phyloP scores from a whole-genome alignment of 2,888 invertebrate genomes.

The Andricus curvator region DNA sequence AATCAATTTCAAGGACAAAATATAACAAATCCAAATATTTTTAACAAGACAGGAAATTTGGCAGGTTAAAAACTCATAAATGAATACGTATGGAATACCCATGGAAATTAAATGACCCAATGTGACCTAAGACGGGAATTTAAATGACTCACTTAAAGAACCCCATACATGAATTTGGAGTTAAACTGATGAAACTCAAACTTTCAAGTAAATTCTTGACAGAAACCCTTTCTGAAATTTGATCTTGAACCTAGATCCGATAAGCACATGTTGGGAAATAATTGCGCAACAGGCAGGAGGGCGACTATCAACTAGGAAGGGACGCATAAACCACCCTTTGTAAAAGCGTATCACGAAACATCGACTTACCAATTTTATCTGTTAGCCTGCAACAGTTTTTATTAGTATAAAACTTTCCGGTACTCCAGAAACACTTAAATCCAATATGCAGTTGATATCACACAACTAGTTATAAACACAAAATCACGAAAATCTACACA shows the following conservation, averaged over 20 bases:
- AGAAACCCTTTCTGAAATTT: background rate
- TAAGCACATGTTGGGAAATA: background rate
- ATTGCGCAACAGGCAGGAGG: conserved; percentile 30
- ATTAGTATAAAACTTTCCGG: background rate
- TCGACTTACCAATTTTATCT: conserved; percentile 41
- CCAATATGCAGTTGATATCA: background rate
- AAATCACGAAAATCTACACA: conserved; percentile 2
- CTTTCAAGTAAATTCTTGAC: background rate
- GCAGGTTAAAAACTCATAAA: background rate
- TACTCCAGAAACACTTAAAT: background rate
- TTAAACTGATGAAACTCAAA: background rate
- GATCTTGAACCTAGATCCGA: background rate
- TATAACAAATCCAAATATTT: background rate
- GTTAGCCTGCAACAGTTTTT: conserved; percentile 17
- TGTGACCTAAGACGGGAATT: background rate
- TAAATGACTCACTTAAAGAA: background rate
- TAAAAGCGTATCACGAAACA: background rate
- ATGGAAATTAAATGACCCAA: background rate
- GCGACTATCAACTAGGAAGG: conserved; percentile 16
- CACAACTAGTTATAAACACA: background rate
- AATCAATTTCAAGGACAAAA: background rate
- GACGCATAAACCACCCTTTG: conserved; percentile 35
- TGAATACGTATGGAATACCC: background rate
- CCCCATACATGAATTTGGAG: background rate
- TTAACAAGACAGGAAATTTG: background rate